Base-by-base conservation (phyloP, 2,888 invertebrate genomes). In the Synanthedon tipuliformis region DNA sequence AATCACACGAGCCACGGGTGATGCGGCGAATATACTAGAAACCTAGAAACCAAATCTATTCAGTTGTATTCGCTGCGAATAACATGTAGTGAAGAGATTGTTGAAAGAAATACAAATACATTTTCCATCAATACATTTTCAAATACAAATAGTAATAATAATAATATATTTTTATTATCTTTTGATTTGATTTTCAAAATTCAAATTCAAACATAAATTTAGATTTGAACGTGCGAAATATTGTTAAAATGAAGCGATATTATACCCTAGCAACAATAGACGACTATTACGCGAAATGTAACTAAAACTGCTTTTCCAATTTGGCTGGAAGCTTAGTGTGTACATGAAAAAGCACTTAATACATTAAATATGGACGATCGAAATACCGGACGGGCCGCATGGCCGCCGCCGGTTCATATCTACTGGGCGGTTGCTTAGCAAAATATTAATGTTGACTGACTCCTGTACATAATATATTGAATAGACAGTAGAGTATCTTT, bases 261-360 rank as follows among this genome's bases (percentile, higher is more conserved):
- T 45, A n/a, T 45, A 8, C 45, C 10, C 45, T 13, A 8, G 45
- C 45, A 13, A 45, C 45, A 45, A 45, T 45, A 45, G 45, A 45
- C 13, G 49, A 49, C 23, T 18, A 23, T 49, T 49, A 54, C 51
- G 55, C 51, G 53, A 50, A 55, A 57, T 55, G 51, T 57, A 55
- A 54, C 50, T 53, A 50, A 54, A 55, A 54, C 55, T 53, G 45
- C 54, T 56, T 58, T 63, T 53, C 50, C 54, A 58, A 59, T 61
- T 61, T 56, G 52, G 56, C 54, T 53, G 48, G 54, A 51, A 59
- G 57, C 55, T 58, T 54, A 68, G 69, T 63, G 64, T 60, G 56
- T 66, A 81, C 82, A 79, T 62, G 73, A 72, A 73, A 82, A 74
- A 72, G 73, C 82, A 80, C 81, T 83, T 77, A 72, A 71, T 73